phyloP scores from a whole-genome alignment of 1,140 invertebrate species.

The Tetramorium simillimum region DNA sequence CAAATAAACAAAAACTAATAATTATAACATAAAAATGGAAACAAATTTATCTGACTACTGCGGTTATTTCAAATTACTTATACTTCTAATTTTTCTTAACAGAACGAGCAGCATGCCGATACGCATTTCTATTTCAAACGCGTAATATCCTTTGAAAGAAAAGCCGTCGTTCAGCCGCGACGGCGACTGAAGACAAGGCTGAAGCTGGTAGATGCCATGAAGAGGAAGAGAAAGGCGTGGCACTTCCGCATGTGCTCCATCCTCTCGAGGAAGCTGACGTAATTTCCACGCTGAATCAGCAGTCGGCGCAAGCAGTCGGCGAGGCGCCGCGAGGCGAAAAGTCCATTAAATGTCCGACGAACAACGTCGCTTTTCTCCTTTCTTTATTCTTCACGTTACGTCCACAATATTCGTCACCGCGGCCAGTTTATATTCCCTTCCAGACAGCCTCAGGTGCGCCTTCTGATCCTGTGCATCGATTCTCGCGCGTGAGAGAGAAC shows the following conservation, averaged over 20 bases:
- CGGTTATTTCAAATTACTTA: not conserved
- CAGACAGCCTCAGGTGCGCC: not conserved
- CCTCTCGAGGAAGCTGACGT: constrained; percentile 62
- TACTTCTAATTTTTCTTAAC: not conserved
- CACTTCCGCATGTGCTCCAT: constrained; percentile 51
- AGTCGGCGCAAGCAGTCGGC: constrained; percentile 57
- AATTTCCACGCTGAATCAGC: constrained; percentile 71
- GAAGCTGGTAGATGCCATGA: not conserved
- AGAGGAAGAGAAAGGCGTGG: constrained; percentile 43
- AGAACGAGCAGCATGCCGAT: not conserved
- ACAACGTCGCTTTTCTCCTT: constrained; percentile 32
- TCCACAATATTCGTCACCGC: constrained; percentile 4
- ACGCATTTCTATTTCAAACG: not conserved
- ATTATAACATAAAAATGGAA: not conserved
- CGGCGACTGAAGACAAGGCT: constrained; percentile 24
- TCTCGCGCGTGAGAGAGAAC: too few species aligned
- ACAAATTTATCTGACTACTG: not conserved
- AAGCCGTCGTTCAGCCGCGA: not conserved
- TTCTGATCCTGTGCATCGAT: constrained; percentile 29
- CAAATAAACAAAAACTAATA: not conserved
- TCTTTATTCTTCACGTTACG: constrained; percentile 25
- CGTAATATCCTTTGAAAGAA: not conserved
- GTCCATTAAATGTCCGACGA: constrained; percentile 63
- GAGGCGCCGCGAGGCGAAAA: constrained; percentile 49
- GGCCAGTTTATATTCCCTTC: constrained; percentile 27